Base-by-base conservation (phyloP, 1,140 invertebrate genomes). In the Drosophila carrolli region DNA sequence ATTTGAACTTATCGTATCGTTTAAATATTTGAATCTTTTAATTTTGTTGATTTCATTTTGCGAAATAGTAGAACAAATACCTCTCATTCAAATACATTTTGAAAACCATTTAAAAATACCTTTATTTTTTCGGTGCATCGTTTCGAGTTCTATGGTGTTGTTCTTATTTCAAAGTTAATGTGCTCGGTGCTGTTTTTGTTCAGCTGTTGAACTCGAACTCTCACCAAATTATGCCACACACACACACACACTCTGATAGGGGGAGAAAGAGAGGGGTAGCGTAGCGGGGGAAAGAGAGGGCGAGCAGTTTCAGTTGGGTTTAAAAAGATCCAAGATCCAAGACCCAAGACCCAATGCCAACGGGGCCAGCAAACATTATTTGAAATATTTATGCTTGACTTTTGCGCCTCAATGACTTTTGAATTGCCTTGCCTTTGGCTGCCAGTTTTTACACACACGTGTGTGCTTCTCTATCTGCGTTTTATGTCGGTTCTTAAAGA, bases 391-490 rank as follows among this genome's bases (percentile, higher is more conserved):
- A 89, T 89, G 84, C 84, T 84, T 89, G 85, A 89, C 84, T 89
- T 89, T 89, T 89, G 84, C 85, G 84, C 84, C 84, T 89, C 84
- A 89, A 89, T 89, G 84, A 89, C 84, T 89, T 89, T 89, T 89
- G 84, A 89, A 89, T 89, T 89, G 84, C 84, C 84, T 86, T 89
- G 84, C 85, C 85, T 89, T 89, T 88, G 84, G 84, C 84, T 89
- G 84, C 84, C 58, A 63, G 67, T 80, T 80, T 70, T 54, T 59
- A 81, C 78, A 79, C 75, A 51, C 59, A 58, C 57, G 41, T 63
- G 51, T 55, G 14, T 65, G 40, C 29, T 16, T 35, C n/a, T 35
- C 27, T 54, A 19, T 50, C 9, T 67, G 61, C 35, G 38, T 50
- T 55, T 53, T 55, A 58, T 63, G 60, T 81, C 58, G 48, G 56